These are phyloP conservation scores for Muscicapa adusta DNA, from an alignment of 2,113 vertebrate species.

Conservation along the genomic window DNA sequence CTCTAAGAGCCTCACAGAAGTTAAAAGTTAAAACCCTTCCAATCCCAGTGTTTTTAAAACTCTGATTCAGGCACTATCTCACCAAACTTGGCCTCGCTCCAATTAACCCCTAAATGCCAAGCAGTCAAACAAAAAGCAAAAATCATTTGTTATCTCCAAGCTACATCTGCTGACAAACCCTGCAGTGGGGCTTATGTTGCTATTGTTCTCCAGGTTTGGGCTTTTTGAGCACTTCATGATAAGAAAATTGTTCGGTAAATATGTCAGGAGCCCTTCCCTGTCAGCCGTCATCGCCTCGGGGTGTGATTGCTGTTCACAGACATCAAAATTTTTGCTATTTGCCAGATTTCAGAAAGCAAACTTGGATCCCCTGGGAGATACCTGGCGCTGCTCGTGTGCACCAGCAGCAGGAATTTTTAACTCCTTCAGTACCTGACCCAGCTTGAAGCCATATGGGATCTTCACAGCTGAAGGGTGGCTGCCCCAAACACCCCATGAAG, in stretches of 20 bases:
- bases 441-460: not conserved
- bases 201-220: not conserved
- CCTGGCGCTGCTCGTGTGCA: not conserved
- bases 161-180: conserved; percentile 30
- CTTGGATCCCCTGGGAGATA: conserved; percentile 17
- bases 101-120: not conserved
- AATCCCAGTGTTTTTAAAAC: not conserved
- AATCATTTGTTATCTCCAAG: not conserved
- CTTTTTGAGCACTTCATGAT: not conserved
- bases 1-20: not conserved
- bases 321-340: conserved; percentile 10
- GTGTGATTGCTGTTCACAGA: not conserved
- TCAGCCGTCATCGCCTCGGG: not conserved
- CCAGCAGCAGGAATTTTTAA: conserved; percentile 2
- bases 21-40: not conserved
- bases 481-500: accelerated
- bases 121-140: not conserved
- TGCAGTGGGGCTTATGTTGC: not conserved
- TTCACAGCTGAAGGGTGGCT: too few species aligned
- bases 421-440: not conserved
- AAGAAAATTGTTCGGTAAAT: not conserved
- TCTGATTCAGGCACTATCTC: not conserved
- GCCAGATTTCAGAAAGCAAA: conserved; percentile 22
- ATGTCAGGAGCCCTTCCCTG: conserved; percentile 19
- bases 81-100: not conserved